Conservation (phyloP, 1,140 invertebrate species). For the Gerris buenoi region DNA sequence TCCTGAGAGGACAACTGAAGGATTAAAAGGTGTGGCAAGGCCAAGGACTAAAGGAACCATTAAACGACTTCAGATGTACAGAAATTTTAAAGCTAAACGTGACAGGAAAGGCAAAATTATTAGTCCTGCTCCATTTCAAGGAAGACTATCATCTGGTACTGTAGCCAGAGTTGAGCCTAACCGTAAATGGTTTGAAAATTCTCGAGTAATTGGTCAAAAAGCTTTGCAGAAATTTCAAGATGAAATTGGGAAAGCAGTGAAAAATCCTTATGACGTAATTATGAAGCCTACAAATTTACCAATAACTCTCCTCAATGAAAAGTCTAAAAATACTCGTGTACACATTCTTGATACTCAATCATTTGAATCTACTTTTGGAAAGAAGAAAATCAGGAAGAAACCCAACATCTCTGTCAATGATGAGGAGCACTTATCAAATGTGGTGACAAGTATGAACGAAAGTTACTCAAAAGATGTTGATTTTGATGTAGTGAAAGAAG, state of each 20-base stretch:
- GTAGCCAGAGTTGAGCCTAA: constrained; percentile 90
- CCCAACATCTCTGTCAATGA: constrained; percentile 66
- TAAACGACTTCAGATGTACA: constrained; percentile 92
- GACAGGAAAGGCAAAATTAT: constrained; percentile 75
- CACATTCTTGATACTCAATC: constrained; percentile 92
- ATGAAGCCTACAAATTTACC: constrained; percentile 93
- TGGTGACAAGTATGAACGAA: constrained; percentile 49
- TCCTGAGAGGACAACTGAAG: constrained; percentile 56
- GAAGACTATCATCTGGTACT: constrained; percentile 70
- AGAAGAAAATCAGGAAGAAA: constrained; percentile 79
- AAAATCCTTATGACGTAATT: constrained; percentile 93
- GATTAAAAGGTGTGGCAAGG: constrained; percentile 69
- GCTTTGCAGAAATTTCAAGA: constrained; percentile 94
- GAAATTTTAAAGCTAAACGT: constrained; percentile 87
- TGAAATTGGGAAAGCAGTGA: constrained; percentile 82
- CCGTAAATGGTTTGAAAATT: constrained; percentile 95
- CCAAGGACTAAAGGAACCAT: constrained; percentile 83
- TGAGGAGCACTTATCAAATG: constrained; percentile 51
- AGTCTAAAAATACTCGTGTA: constrained; percentile 72
- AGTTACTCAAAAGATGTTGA: constrained; percentile 66
- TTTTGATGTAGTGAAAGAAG: constrained; percentile 63
- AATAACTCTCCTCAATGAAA: constrained; percentile 86
- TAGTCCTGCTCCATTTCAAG: constrained; percentile 87
- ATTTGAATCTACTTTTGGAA: constrained; percentile 88
- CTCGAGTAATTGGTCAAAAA: constrained; percentile 78